These are phyloP conservation scores for Anomalospiza imberbis DNA, from an alignment of 2,797 vertebrate genomes.

Conservation along the genomic window DNA sequence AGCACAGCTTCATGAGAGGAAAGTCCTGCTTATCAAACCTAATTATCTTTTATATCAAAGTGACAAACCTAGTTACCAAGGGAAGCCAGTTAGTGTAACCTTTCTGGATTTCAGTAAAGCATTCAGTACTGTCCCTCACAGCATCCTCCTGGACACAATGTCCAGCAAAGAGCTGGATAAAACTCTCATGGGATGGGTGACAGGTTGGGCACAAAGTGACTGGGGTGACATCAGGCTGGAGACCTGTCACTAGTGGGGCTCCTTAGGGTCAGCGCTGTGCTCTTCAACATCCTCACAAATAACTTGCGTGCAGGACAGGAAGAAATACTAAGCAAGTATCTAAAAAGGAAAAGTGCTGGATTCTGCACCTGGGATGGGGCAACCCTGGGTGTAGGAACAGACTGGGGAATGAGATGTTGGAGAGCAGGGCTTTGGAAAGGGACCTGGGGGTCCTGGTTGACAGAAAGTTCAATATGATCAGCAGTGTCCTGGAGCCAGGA, in stretches of 20 bases:
- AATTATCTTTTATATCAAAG: background rate
- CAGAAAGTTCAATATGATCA: accelerated
- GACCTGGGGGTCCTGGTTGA: background rate
- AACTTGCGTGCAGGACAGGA: too few species aligned
- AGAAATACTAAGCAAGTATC: background rate
- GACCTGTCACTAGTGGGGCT: background rate
- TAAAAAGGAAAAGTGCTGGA: background rate
- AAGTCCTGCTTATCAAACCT: background rate
- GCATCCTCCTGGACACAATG: background rate
- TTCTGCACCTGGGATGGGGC: background rate
- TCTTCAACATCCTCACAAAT: background rate
- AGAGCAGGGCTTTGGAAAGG: background rate
- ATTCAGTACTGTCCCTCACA: background rate
- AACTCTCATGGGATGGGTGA: background rate
- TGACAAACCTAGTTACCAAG: background rate
- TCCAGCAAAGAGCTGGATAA: background rate
- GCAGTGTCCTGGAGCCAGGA: background rate
- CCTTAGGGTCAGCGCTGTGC: background rate
- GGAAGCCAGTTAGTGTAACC: background rate
- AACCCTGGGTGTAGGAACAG: background rate
- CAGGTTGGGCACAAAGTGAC: background rate
- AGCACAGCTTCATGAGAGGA: accelerated
- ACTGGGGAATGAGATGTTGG: background rate
- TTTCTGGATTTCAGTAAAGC: background rate
- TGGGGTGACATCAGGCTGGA: background rate